Evolutionary conservation across 2,888 invertebrate species (phyloP), one percentile per base, ranked within the genome.

Genomic region (Himalopsyche japonica): DNA sequence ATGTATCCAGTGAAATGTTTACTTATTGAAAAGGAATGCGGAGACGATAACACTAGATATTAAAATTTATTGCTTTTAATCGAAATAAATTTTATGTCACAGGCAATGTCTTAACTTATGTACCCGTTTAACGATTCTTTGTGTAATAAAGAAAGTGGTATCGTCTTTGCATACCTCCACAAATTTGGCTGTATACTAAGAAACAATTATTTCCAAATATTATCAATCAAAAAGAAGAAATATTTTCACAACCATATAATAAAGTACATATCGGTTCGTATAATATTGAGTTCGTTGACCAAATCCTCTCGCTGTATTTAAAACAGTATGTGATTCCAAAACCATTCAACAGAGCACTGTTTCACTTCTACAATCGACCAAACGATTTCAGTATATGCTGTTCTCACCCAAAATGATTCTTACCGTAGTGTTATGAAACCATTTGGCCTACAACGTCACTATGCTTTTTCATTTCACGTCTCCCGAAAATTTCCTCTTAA

Each of bases 111-210:
- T 87, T 79, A 86, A 49, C 86, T 85, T 87, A 83, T 70, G 83
- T 84, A 85, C 85, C 85, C 83, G 83, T 83, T 81, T 30, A 34
- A 48, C 7, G 3, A 70, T 8, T 30, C 12, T 20, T 30, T 12
- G 30, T 70, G 70, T 77, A 78, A 49, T 15, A 82, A 34, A 76
- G 43, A 70, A 85, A 85, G 86, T 87, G 87, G 87, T 87, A 86
- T 87, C 87, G 87, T 86, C 87, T 87, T 87, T 86, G 87, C 85
- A 82, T 84, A 87, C 86, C 86, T 87, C 87, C 87, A 86, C 82
- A 86, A 82, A 85, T 87, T 87, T 70, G 70, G 70, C 30, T 70
- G 70, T 30, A 70, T 64, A 20, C 4, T 12, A 30, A 70, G 27
- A 12, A 70, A 15, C 15, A 15, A 24, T 70, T 27, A 70, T 70